Conservation (phyloP, 2,888 invertebrate genomes). For the Caradrina clavipalpis region DNA sequence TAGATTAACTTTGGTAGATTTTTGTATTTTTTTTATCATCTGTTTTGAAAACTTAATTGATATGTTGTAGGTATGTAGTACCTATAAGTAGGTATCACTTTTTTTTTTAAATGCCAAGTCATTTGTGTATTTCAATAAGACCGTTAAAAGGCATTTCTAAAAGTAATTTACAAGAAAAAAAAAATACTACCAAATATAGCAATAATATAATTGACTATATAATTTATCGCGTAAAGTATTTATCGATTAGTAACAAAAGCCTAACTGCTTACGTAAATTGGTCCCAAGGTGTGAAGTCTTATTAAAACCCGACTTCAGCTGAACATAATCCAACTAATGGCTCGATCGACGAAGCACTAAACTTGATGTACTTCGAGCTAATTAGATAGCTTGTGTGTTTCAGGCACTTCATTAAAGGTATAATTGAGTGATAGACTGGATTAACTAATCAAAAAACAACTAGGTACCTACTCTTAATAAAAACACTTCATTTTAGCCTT, state of each 20-base stretch:
- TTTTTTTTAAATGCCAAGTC: no score
- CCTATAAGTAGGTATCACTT: no score
- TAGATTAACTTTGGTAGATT: background rate
- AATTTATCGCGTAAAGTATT: background rate
- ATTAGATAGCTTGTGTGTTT: slow-evolving; percentile 15
- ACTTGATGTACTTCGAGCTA: slow-evolving; percentile 11
- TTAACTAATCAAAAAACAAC: no score
- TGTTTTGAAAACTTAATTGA: no score
- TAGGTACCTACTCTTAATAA: no score
- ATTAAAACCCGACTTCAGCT: background rate
- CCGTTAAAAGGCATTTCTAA: no score
- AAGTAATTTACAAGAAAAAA: no score
- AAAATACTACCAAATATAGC: no score
- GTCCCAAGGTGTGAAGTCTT: slow-evolving; percentile 4
- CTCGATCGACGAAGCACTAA: background rate
- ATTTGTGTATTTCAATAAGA: no score
- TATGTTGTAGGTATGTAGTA: no score
- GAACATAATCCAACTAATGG: slow-evolving; percentile 21
- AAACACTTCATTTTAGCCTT: no score
- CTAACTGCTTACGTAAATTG: slow-evolving; percentile 1
- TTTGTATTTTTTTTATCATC: background rate
- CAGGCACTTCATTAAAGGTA: slow-evolving; percentile 28
- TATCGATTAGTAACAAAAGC: background rate
- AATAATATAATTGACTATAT: background rate
- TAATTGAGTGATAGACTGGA: no score